Conservation (phyloP, 2,797 vertebrate genomes). For the Synanceia verrucosa region DNA sequence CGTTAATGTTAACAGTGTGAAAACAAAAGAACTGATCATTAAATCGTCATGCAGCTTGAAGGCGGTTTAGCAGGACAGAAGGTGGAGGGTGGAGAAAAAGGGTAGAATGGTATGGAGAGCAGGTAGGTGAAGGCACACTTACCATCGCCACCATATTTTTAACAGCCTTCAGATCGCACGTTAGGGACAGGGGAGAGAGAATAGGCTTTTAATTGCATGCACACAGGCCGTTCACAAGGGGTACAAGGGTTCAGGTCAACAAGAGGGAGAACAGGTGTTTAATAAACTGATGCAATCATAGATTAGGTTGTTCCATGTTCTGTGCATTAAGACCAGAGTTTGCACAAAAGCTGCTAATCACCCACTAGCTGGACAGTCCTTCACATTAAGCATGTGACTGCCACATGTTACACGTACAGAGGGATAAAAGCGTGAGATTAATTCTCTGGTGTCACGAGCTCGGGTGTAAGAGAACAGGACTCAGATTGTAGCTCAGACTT, state of each 20-base stretch:
- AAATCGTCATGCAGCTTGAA: slow-evolving; percentile 26
- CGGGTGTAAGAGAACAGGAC: slow-evolving; percentile 40
- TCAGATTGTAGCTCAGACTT: slow-evolving; percentile 41
- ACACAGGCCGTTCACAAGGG: slow-evolving; percentile 57
- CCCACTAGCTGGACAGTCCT: slow-evolving; percentile 4
- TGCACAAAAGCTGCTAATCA: slow-evolving; percentile 24
- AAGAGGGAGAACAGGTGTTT: slow-evolving; percentile 33
- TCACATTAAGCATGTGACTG: slow-evolving; percentile 44
- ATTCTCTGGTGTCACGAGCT: slow-evolving; percentile 43
- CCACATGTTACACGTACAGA: slow-evolving; percentile 46
- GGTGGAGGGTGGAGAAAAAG: slow-evolving; percentile 19
- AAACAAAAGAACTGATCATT: slow-evolving; percentile 2
- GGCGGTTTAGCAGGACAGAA: background rate
- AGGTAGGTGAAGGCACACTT: slow-evolving; percentile 77
- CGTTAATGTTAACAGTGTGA: background rate
- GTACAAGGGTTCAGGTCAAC: slow-evolving; percentile 51
- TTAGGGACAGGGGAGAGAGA: slow-evolving; percentile 70
- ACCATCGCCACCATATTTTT: slow-evolving; percentile 86
- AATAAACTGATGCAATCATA: slow-evolving; percentile 5
- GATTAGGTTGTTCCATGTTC: slow-evolving; percentile 12
- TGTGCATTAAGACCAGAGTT: slow-evolving; percentile 2
- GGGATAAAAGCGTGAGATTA: slow-evolving; percentile 55
- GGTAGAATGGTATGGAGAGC: slow-evolving; percentile 31
- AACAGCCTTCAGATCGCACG: slow-evolving; percentile 80
- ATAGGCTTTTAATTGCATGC: slow-evolving; percentile 76